phyloP scores from a whole-genome alignment of 2,797 vertebrate species.

The Triplophysa yarkandensis region DNA sequence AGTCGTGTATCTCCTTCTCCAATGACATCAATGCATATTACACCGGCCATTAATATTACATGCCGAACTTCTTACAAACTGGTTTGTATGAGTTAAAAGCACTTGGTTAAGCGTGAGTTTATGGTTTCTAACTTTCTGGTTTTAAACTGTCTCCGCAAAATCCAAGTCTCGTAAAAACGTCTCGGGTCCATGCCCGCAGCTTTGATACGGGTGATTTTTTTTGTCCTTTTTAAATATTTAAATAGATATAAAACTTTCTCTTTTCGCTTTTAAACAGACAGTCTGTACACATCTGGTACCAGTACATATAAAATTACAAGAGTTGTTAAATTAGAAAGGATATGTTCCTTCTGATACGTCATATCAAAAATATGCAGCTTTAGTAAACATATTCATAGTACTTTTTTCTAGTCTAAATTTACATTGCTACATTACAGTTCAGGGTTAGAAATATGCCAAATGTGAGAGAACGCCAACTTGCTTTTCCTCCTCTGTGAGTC shows the following conservation, averaged over 20 bases:
- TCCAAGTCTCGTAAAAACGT: slow-evolving; percentile 59
- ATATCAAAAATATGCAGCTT: slow-evolving; percentile 94
- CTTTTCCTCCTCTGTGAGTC: slow-evolving; percentile 46
- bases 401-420: slow-evolving; percentile 78
- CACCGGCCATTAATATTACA: slow-evolving; percentile 52
- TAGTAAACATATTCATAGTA: slow-evolving; percentile 84
- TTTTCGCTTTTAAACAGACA: slow-evolving; percentile 71
- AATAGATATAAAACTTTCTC: slow-evolving; percentile 79
- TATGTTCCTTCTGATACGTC: slow-evolving; percentile 79
- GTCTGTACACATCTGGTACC: slow-evolving; percentile 83
- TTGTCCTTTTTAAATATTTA: slow-evolving; percentile 78
- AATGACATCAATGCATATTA: slow-evolving; percentile 49
- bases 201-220: slow-evolving; percentile 62
- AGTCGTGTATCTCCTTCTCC: slow-evolving; percentile 9
- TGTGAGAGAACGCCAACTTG: slow-evolving; percentile 61
- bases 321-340: slow-evolving; percentile 83
- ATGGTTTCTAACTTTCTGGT: slow-evolving; percentile 42
- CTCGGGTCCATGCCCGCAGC: slow-evolving; percentile 54
- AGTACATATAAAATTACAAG: slow-evolving; percentile 82
- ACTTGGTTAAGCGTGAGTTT: slow-evolving; percentile 60
- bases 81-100: slow-evolving; percentile 59
- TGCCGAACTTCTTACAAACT: slow-evolving; percentile 47
- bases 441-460: slow-evolving; percentile 63
- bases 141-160: slow-evolving; percentile 28
- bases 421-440: slow-evolving; percentile 85